Conservation (phyloP, 92 coral and sea anemone genomes). For the Meandrina meandrites region DNA sequence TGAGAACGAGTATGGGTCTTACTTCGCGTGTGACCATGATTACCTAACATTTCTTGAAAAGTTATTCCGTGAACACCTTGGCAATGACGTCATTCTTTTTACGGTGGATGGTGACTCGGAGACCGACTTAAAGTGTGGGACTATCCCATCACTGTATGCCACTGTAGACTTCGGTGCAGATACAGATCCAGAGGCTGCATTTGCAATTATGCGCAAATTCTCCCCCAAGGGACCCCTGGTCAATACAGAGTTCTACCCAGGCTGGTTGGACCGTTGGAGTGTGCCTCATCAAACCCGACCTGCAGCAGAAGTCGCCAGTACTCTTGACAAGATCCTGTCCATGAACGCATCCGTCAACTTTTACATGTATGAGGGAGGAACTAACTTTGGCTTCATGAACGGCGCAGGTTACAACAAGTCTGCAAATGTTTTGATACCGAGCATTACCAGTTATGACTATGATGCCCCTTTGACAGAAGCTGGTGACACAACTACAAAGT, state of each 20-base stretch:
- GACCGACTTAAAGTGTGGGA: constrained; percentile 68
- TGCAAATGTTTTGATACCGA: constrained; percentile 53
- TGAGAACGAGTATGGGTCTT: constrained; percentile 86
- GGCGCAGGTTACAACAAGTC: constrained; percentile 56
- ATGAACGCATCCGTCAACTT: constrained; percentile 91
- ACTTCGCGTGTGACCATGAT: constrained; percentile 76
- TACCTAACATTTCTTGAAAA: constrained; percentile 74
- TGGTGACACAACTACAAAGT: constrained; percentile 88
- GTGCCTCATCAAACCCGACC: constrained; percentile 68
- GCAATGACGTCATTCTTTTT: constrained; percentile 76
- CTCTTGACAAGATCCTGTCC: constrained; percentile 76
- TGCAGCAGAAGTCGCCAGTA: constrained; percentile 57
- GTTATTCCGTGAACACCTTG: constrained; percentile 80
- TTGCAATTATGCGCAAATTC: constrained; percentile 74
- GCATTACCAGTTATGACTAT: constrained; percentile 92
- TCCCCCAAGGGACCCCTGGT: constrained; percentile 90
- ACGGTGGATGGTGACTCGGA: constrained; percentile 69
- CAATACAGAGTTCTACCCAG: constrained; percentile 92
- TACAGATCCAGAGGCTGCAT: constrained; percentile 63
- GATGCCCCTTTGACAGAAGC: constrained; percentile 96
- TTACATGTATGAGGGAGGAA: constrained; percentile 96
- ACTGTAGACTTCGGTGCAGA: constrained; percentile 90
- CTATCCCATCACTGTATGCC: constrained; percentile 81
- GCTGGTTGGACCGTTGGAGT: constrained; percentile 95
- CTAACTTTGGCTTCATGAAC: constrained; percentile 94